phyloP scores from a whole-genome alignment of 1,140 invertebrate species.

The Plectrocnemia conspersa region DNA sequence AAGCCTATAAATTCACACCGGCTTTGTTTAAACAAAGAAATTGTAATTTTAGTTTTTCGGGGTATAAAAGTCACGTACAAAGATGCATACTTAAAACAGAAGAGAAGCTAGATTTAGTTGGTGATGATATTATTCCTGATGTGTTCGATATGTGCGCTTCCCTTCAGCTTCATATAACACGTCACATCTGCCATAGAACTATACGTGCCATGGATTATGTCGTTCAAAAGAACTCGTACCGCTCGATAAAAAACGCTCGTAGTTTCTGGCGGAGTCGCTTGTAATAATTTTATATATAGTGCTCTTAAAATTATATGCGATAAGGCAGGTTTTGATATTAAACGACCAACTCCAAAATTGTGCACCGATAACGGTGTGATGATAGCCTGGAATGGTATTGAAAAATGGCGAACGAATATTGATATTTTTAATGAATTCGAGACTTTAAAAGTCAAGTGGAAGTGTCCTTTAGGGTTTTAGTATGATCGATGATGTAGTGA shows the following conservation, averaged over 20 bases:
- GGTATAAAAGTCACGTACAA: constrained; percentile 58
- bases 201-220: constrained; percentile 79
- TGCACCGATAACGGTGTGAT: constrained; percentile 99
- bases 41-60: constrained; percentile 85
- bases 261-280: constrained; percentile 93
- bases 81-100: constrained; percentile 58
- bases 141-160: constrained; percentile 83
- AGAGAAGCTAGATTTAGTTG: constrained; percentile 52
- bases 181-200: constrained; percentile 75
- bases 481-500: neutral
- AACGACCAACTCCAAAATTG: constrained; percentile 75
- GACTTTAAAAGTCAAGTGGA: neutral
- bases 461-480: constrained; percentile 9
- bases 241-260: constrained; percentile 56
- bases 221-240: constrained; percentile 58
- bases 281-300: constrained; percentile 77
- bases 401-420: constrained; percentile 48
- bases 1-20: constrained; percentile 62
- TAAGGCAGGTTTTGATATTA: constrained; percentile 60
- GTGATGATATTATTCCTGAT: constrained; percentile 69
- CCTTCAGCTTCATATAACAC: constrained; percentile 69
- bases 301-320: constrained; percentile 65
- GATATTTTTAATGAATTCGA: constrained; percentile 4
- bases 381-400: constrained; percentile 97
- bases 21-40: constrained; percentile 58